These are phyloP conservation scores for Drosophila nr. perissopoda DNA, from an alignment of 2,888 invertebrate species.

Conservation along the genomic window DNA sequence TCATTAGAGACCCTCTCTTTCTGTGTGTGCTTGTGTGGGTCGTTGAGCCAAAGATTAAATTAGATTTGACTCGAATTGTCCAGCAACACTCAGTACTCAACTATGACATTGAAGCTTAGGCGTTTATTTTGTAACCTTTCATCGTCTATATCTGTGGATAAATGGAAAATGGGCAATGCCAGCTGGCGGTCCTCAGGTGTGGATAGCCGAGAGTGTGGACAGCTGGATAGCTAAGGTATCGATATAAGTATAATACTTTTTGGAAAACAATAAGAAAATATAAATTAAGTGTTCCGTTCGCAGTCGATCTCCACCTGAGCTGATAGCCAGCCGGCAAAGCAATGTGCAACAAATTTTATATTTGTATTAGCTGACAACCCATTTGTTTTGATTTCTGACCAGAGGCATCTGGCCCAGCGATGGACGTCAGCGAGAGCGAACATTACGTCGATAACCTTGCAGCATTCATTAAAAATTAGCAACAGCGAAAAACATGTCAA, in stretches of 20 bases:
- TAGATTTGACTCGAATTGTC: not conserved
- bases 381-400: not conserved
- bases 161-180: not conserved
- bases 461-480: not conserved
- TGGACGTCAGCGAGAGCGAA: not conserved
- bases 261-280: too few relatives aligned
- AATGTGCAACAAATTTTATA: not conserved
- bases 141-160: not conserved
- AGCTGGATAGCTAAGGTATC: not conserved
- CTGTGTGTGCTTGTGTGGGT: not conserved
- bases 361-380: not conserved
- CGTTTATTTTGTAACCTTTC: not conserved
- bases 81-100: not conserved
- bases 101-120: not conserved
- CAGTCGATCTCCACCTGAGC: too few relatives aligned
- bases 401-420: not conserved
- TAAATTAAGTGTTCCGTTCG: not conserved
- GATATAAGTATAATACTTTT: not conserved
- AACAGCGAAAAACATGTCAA: too few relatives aligned
- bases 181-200: not conserved
- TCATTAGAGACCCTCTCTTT: slow-evolving; percentile 16
- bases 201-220: not conserved
- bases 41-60: not conserved
- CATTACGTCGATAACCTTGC: not conserved
- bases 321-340: too few relatives aligned